Evolutionary conservation across 2,797 vertebrate genomes (phyloP).

Genomic region (Florisuga fusca): DNA sequence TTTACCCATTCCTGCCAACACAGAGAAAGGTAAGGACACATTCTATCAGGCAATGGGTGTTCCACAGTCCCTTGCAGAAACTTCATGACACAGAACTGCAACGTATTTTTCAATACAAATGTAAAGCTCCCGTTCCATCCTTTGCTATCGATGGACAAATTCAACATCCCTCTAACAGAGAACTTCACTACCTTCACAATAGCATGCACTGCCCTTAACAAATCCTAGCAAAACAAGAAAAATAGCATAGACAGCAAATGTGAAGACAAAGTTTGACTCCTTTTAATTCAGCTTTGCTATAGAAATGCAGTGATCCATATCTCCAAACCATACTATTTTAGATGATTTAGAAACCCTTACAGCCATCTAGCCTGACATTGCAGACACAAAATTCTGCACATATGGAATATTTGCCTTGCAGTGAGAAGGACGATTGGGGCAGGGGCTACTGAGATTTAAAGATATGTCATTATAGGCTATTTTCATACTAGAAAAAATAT

Average conservation of each 20-base stretch:
- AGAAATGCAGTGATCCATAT: background rate
- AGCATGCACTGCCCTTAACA: background rate
- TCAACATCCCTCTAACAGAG: background rate
- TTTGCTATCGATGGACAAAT: background rate
- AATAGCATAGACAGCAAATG: background rate
- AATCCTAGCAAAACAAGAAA: background rate
- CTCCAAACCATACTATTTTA: background rate
- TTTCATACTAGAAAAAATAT: background rate
- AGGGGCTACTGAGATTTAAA: background rate
- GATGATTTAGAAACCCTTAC: background rate
- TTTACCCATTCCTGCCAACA: background rate
- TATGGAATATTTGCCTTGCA: accelerated
- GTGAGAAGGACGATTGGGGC: background rate
- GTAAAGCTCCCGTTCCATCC: background rate
- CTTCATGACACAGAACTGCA: background rate
- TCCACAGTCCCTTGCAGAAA: background rate
- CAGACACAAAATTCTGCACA: accelerated
- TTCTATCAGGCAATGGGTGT: background rate
- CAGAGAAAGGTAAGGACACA: background rate
- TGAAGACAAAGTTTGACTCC: background rate
- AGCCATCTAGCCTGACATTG: background rate
- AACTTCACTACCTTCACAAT: background rate
- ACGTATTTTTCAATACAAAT: background rate
- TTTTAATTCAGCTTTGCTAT: background rate
- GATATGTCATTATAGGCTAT: background rate